Base-by-base conservation (phyloP, 2,888 invertebrate genomes). In the Morpho achilles region DNA sequence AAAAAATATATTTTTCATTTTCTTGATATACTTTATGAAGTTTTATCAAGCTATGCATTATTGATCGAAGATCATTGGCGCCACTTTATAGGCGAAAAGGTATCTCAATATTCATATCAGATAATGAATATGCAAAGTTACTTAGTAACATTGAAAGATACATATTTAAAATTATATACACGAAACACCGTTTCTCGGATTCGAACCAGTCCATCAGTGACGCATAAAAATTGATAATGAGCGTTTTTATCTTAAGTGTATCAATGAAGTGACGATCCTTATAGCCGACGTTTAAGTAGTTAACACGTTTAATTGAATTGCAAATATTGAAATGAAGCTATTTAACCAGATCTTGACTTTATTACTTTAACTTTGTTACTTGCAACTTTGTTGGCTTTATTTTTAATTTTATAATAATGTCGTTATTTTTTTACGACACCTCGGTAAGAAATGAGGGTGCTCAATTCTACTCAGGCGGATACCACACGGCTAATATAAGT, bases 211-310 rank as follows among this genome's bases (percentile, higher is more conserved):
- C 63, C 58, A 67, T 66, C 62, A 58, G 50, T 52, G 56, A 61
- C 44, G 39, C 51, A 62, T 67, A 63, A 64, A 59, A 56, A 67
- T 57, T 66, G 62, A 62, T 56, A 60, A 64, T 56, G 53, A 54
- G 58, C 72, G 72, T 57, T 59, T 65, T 71, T 82, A 84, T 85
- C 82, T 80, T 66, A 72, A 76, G 70, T 73, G 65, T 68, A 64
- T 70, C 73, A 74, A 79, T 80, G 71, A 82, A 80, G 77, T 81
- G 79, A 75, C 74, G 71, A 75, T 76, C 72, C 70, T 75, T 67
- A 71, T 70, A 71, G 69, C 66, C 66, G 9, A 51, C 51, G 23
- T 42, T 43, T 43, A 51, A 51, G 68, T 59, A 61, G 59, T 70
- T 73, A 69, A 58, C 54, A 64, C 66, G 74, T 56, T 53, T 50